phyloP scores from a whole-genome alignment of 2,113 vertebrate species.

The Odobenus rosmarus region DNA sequence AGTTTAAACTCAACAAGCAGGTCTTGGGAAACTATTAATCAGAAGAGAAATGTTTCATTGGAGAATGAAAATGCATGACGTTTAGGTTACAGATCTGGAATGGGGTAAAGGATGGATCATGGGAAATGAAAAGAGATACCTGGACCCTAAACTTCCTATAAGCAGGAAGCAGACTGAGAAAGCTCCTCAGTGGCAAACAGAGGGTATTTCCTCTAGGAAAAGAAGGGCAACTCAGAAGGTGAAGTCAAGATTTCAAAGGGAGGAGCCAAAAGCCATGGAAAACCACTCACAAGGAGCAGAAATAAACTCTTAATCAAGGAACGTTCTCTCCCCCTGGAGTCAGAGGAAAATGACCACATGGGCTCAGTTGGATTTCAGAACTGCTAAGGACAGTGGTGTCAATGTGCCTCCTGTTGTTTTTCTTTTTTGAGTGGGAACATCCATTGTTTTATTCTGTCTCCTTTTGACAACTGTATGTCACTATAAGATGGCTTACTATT shows the following conservation, averaged over 20 bases:
- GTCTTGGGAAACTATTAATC: not conserved
- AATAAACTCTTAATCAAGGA: not conserved
- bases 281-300: slow-evolving; percentile 26
- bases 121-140: not conserved
- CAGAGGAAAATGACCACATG: not conserved
- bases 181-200: not conserved
- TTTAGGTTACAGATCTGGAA: not conserved
- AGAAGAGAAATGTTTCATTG: not conserved
- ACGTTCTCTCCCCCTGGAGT: not conserved
- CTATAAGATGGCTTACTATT: not conserved
- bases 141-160: not conserved
- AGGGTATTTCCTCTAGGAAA: not conserved
- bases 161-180: not conserved
- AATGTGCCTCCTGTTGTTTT: not conserved
- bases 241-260: not conserved
- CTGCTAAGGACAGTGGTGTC: not conserved
- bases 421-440: not conserved
- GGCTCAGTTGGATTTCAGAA: not conserved
- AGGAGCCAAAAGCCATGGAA: slow-evolving; percentile 30
- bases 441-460: not conserved
- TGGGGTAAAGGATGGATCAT: not conserved
- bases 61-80: not conserved
- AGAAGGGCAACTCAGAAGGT: not conserved
- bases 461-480: not conserved
- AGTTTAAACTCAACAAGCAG: not conserved